These are phyloP conservation scores for Pelosia muscerda DNA, from an alignment of 2,888 invertebrate genomes.

Conservation along the genomic window DNA sequence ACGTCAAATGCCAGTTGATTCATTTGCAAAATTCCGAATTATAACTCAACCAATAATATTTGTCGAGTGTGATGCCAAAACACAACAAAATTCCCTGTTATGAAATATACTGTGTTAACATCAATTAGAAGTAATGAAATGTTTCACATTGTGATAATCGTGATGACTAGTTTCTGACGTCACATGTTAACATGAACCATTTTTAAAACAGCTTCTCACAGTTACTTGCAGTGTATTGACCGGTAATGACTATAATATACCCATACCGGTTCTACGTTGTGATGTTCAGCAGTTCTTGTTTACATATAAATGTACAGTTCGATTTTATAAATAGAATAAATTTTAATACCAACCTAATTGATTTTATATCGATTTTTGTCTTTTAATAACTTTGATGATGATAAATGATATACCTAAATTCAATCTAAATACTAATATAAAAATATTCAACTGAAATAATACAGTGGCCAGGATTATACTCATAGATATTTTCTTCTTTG, in stretches of 20 bases:
- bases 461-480: not conserved
- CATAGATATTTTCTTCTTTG: not conserved
- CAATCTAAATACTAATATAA: too few species aligned
- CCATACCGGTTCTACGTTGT: not conserved
- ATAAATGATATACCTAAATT: too few species aligned
- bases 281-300: not conserved
- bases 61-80: not conserved
- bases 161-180: not conserved
- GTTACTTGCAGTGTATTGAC: slow-evolving; percentile 8
- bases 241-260: not conserved
- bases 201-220: not conserved
- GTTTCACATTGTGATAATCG: not conserved
- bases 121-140: not conserved
- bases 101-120: not conserved
- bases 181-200: too few species aligned
- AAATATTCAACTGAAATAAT: not conserved
- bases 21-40: not conserved
- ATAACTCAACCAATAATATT: not conserved
- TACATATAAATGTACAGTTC: not conserved
- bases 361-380: too few species aligned
- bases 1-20: not conserved
- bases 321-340: not conserved
- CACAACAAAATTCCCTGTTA: not conserved
- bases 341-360: too few species aligned
- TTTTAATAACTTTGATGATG: too few species aligned